phyloP scores from a whole-genome alignment of 2,888 invertebrate genomes.

The Hypomecis punctinalis region DNA sequence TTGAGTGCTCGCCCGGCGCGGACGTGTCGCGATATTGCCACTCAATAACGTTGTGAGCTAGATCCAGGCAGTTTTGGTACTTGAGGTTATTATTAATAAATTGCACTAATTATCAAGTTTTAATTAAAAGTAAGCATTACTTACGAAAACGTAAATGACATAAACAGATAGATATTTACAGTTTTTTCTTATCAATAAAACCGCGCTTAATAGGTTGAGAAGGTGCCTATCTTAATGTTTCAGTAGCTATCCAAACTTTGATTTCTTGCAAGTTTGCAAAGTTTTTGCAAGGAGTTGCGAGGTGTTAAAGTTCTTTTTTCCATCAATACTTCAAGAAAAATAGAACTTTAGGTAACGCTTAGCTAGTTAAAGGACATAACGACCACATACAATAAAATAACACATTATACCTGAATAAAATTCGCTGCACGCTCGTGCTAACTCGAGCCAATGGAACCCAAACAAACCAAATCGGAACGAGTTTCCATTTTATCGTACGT shows the following conservation, averaged over 20 bases:
- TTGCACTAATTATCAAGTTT: not conserved
- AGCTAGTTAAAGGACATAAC: not conserved
- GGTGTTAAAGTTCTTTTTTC: too few species aligned
- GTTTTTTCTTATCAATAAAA: too few species aligned
- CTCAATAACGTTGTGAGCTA: slow-evolving; percentile 42
- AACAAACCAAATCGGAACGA: slow-evolving; percentile 39
- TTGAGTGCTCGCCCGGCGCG: slow-evolving; percentile 50
- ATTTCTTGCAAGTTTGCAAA: too few species aligned
- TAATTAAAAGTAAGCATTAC: too few species aligned
- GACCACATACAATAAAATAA: not conserved
- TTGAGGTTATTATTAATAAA: not conserved
- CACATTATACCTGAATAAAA: not conserved
- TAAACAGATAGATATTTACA: too few species aligned
- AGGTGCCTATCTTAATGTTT: too few species aligned
- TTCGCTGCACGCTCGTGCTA: slow-evolving; percentile 23
- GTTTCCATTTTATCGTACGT: slow-evolving; percentile 44
- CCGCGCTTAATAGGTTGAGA: too few species aligned
- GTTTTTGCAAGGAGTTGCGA: too few species aligned
- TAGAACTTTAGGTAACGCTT: not conserved
- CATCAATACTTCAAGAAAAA: too few species aligned
- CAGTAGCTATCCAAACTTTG: too few species aligned
- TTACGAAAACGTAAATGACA: too few species aligned
- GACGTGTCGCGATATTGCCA: slow-evolving; percentile 49
- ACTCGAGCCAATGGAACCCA: slow-evolving; percentile 42
- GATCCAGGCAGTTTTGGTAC: slow-evolving; percentile 5